phyloP scores from a whole-genome alignment of 1,140 invertebrate genomes.

The Drosophila chauvacae region DNA sequence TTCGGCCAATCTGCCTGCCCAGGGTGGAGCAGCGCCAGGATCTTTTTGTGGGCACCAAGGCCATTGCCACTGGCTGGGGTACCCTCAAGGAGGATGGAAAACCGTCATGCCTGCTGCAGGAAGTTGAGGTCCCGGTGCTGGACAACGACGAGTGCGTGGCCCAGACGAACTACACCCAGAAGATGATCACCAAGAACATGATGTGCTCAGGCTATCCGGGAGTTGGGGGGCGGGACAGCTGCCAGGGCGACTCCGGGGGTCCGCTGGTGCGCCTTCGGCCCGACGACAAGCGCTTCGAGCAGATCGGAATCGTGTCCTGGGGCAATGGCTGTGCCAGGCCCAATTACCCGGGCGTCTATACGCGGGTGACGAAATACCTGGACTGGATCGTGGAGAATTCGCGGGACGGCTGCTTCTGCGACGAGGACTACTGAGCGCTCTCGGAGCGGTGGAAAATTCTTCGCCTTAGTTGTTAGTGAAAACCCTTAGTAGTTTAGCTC shows the following conservation, averaged over 20 bases:
- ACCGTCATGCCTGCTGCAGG: slow-evolving; percentile 91
- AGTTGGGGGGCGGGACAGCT: slow-evolving; percentile 91
- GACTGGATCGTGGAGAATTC: slow-evolving; percentile 91
- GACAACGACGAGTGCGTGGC: slow-evolving; percentile 90
- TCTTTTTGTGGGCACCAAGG: slow-evolving; percentile 88
- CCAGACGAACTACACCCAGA: slow-evolving; percentile 90
- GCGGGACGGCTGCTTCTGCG: slow-evolving; percentile 90
- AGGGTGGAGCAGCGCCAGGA: slow-evolving; percentile 86
- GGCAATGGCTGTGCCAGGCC: slow-evolving; percentile 90
- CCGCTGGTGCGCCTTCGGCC: slow-evolving; percentile 90
- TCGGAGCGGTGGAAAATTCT: slow-evolving; percentile 20
- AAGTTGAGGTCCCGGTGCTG: slow-evolving; percentile 93
- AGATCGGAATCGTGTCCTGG: slow-evolving; percentile 90
- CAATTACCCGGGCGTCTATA: slow-evolving; percentile 92
- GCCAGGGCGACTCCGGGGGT: slow-evolving; percentile 97
- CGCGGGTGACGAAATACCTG: slow-evolving; percentile 90
- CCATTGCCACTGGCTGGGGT: slow-evolving; percentile 93
- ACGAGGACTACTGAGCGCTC: slow-evolving; percentile 84
- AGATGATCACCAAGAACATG: slow-evolving; percentile 94
- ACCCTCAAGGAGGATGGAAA: slow-evolving; percentile 92
- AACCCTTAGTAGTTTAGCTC: slow-evolving; percentile 45
- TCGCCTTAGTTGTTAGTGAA: slow-evolving; percentile 56
- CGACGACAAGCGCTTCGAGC: slow-evolving; percentile 90
- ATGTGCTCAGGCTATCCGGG: slow-evolving; percentile 92
- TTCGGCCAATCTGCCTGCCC: slow-evolving; percentile 92